Evolutionary conservation across 2,888 invertebrate species (phyloP).

Genomic region (Pachliopta kotzebuea): DNA sequence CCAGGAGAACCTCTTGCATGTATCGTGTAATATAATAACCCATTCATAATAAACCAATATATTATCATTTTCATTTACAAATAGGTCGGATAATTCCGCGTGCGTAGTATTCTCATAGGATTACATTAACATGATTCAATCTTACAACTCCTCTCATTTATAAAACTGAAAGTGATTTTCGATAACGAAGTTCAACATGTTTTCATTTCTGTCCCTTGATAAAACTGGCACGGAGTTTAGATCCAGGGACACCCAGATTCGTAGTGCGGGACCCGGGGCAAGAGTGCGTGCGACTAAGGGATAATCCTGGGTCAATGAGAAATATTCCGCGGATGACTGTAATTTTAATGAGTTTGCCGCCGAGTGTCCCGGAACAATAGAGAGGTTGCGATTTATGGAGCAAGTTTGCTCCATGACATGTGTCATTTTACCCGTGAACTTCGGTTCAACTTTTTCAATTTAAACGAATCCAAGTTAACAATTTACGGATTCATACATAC

Average conservation of each 20-base stretch:
- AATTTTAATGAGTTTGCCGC: constrained; percentile 23
- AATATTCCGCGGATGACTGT: constrained; percentile 37
- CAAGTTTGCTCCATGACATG: constrained; percentile 11
- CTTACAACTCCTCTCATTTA: no score
- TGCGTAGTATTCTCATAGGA: no score
- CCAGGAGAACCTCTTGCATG: no score
- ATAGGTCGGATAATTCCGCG: no score
- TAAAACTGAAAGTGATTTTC: no score
- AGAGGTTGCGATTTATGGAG: constrained; percentile 12
- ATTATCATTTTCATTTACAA: no score
- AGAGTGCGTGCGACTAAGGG: constrained; percentile 37
- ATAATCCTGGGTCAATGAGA: constrained; percentile 43
- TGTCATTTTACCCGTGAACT: constrained; percentile 3
- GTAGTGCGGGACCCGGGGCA: neutral
- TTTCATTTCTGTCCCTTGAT: no score
- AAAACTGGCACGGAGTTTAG: neutral
- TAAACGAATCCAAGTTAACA: neutral
- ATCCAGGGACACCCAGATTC: constrained; percentile 11
- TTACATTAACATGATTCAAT: no score
- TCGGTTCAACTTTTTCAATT: constrained; percentile 1
- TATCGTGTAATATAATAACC: no score
- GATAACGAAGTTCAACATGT: no score
- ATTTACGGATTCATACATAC: no score
- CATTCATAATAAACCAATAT: no score
- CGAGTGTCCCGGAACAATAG: constrained; percentile 10